phyloP scores from a whole-genome alignment of 2,888 invertebrate species.

The Hypomecis punctinalis region DNA sequence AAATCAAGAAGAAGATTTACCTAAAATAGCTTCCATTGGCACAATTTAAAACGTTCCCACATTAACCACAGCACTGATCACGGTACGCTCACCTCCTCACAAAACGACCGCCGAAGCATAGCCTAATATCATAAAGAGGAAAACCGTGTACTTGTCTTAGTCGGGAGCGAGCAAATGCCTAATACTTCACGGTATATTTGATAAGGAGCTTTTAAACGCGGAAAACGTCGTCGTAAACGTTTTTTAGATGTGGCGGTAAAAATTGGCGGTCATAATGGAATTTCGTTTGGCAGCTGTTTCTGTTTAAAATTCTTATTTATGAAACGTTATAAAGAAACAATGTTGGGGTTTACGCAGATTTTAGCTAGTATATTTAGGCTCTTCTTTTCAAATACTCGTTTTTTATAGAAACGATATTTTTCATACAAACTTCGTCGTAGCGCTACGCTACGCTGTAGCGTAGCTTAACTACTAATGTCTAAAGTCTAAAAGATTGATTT shows the following conservation, averaged over 20 bases:
- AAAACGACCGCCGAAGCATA: constrained; percentile 13
- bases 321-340: too few relatives aligned
- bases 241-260: constrained; percentile 17
- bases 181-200: constrained; percentile 35
- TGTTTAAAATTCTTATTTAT: too few relatives aligned
- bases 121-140: constrained; percentile 32
- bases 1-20: too few relatives aligned
- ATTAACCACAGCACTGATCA: constrained; percentile 3
- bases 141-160: constrained; percentile 34
- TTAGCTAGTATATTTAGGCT: too few relatives aligned
- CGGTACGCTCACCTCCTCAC: not conserved
- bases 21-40: too few relatives aligned
- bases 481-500: too few relatives aligned
- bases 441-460: too few relatives aligned
- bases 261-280: constrained; percentile 8
- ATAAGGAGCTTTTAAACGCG: constrained; percentile 33
- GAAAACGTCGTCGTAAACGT: constrained; percentile 16
- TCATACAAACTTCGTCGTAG: too few relatives aligned
- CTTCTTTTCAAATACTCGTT: too few relatives aligned
- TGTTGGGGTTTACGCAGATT: too few relatives aligned
- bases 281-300: constrained; percentile 2
- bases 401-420: too few relatives aligned
- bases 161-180: constrained; percentile 29
- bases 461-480: too few relatives aligned
- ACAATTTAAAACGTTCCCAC: not conserved